Evolutionary conservation across 2,113 vertebrate species (phyloP), one percentile per base, ranked within the genome.

Genomic region (Amblyopsis rosae): DNA sequence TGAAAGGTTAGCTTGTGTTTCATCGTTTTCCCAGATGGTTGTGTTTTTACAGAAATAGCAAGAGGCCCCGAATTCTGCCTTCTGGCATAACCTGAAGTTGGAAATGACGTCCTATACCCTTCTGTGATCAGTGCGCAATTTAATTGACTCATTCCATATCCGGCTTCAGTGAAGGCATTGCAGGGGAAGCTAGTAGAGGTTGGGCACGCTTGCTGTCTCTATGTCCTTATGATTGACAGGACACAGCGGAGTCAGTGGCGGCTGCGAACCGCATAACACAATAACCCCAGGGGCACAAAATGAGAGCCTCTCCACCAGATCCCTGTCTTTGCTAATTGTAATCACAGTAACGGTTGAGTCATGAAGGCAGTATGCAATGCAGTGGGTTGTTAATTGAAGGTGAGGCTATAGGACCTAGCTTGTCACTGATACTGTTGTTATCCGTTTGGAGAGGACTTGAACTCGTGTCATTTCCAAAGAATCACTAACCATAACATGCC

Each of bases 261-360:
- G 54, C 68, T 66, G 58, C 11, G 15, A 75, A 57, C 82, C 61
- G 61, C 75, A 70, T 73, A 60, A 80, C 66, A 70, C 15, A 47
- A 10, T 32, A 69, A 8, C 35, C 35, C 35, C 35, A 8, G 35
- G 5, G 0, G 75, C 0, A 67, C 63, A 79, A 83, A 57, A 62
- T 48, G 57, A 87, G 59, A 75, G 41, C 59, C 11, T 62, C 17
- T 41, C 62, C 66, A 12, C 66, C 64, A 16, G 62, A 65, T 72
- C 70, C 75, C 77, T 76, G 51, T 83, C 69, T 67, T 49, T 80
- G 73, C 69, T 72, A 70, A 82, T 86, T 70, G 56, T 75, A 76
- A 45, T 77, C 41, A 71, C 56, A 77, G 63, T 41, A 71, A 17
- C 58, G 71, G 33, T 16, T 41, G n/a, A 19, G n/a, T 56, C n/a